Evolutionary conservation across 2,113 vertebrate species (phyloP).

Genomic region (Acrocephalus kingi): DNA sequence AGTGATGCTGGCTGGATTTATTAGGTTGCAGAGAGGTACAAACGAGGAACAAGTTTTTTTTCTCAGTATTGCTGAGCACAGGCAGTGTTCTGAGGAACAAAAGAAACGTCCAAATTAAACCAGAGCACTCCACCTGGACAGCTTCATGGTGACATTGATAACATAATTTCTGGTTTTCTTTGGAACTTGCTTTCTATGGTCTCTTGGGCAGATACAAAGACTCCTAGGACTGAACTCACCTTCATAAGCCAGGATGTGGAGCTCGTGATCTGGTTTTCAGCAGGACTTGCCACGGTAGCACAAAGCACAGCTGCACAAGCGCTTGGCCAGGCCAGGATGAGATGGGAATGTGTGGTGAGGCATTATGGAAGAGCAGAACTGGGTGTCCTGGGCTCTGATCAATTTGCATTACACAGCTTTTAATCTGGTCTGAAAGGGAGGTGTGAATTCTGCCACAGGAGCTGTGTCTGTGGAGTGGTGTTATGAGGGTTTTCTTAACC

Average conservation of each 20-base stretch:
- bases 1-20: not conserved
- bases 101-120: not conserved
- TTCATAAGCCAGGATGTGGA: not conserved
- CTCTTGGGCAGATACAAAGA: not conserved
- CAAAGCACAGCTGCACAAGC: not conserved
- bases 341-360: not conserved
- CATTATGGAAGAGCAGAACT: not conserved
- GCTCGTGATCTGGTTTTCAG: not conserved
- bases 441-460: not conserved
- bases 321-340: not conserved
- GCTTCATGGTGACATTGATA: not conserved
- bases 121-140: not conserved
- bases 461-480: not conserved
- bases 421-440: not conserved
- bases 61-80: not conserved
- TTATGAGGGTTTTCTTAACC: not conserved
- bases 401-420: not conserved
- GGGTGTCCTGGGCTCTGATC: not conserved
- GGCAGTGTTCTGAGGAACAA: not conserved
- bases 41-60: not conserved
- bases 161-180: not conserved
- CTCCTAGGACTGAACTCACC: not conserved
- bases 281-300: not conserved
- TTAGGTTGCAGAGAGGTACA: not conserved
- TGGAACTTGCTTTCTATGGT: not conserved